Percentiles rank a stretch among this genome's conserved stretches.
Conservation (phyloP, 2,888 invertebrate species). For the Ochlodes sylvanus region DNA sequence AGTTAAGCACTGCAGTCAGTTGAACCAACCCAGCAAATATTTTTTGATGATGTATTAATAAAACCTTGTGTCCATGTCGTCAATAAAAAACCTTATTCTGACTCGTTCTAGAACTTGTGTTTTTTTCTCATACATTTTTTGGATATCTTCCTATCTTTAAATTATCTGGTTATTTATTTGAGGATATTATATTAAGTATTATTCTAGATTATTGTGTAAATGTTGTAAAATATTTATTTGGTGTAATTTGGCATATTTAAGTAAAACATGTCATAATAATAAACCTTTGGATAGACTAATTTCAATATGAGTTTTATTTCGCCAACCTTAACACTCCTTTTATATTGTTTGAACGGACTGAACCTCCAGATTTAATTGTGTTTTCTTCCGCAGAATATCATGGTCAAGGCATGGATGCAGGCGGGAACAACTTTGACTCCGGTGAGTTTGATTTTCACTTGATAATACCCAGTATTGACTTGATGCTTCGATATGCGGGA, state of each 20-base stretch:
- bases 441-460: slow-evolving; percentile 73
- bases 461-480: too few relatives aligned
- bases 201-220: too few relatives aligned
- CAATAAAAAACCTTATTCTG: not conserved
- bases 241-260: too few relatives aligned
- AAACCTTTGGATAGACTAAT: not conserved
- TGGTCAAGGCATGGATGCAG: slow-evolving; percentile 91
- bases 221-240: too few relatives aligned
- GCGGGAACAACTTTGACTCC: slow-evolving; percentile 92
- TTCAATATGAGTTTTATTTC: slow-evolving; percentile 4
- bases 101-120: too few relatives aligned
- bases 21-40: not conserved
- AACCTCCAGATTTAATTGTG: slow-evolving; percentile 22
- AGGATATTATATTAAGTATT: too few relatives aligned
- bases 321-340: not conserved
- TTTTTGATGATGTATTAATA: not conserved
- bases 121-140: too few relatives aligned
- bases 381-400: slow-evolving; percentile 89
- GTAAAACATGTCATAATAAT: not conserved
- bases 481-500: too few relatives aligned
- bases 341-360: not conserved
- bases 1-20: not conserved
- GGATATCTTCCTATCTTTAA: too few relatives aligned
- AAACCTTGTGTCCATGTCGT: not conserved
- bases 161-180: too few relatives aligned